These are phyloP conservation scores for Pycnomerus fuliginosus DNA, from an alignment of 2,888 invertebrate genomes.

Conservation along the genomic window DNA sequence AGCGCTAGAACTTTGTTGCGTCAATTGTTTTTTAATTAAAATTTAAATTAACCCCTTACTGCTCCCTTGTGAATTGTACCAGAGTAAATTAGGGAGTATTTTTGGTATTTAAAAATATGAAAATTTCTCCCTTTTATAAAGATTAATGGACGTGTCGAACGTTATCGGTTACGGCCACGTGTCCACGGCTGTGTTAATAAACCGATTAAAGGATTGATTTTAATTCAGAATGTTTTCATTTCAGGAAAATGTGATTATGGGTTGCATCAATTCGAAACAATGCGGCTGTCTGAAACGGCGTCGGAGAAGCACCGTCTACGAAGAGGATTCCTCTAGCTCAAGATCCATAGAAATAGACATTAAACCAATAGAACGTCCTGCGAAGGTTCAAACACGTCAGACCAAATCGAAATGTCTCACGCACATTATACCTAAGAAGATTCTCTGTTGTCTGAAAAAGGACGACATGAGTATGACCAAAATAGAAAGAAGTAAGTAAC, in stretches of 20 bases:
- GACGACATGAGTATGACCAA: slow-evolving; percentile 75
- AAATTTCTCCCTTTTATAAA: too few relatives aligned
- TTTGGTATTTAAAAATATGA: too few relatives aligned
- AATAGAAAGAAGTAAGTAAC: slow-evolving; percentile 72
- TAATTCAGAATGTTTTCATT: too few relatives aligned
- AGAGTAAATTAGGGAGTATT: too few relatives aligned
- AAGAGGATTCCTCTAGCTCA: slow-evolving; percentile 44
- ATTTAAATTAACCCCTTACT: slow-evolving; percentile 11
- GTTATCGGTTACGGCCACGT: too few relatives aligned
- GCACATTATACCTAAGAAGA: slow-evolving; percentile 60
- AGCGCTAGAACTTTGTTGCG: not conserved
- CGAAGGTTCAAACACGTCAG: slow-evolving; percentile 40
- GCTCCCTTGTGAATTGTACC: not conserved
- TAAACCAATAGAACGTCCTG: slow-evolving; percentile 52
- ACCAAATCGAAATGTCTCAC: slow-evolving; percentile 51
- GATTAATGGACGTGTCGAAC: too few relatives aligned
- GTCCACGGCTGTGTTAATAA: too few relatives aligned
- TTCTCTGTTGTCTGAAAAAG: slow-evolving; percentile 66
- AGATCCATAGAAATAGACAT: slow-evolving; percentile 19
- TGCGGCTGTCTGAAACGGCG: slow-evolving; percentile 33
- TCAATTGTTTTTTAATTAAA: slow-evolving; percentile 11
- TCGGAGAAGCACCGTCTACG: slow-evolving; percentile 49
- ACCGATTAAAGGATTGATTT: too few relatives aligned
- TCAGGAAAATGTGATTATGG: slow-evolving; percentile 16
- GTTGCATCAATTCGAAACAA: slow-evolving; percentile 22